A percentile compares a stretch with the other conserved stretches of the same genome.
Conservation (phyloP, 2,113 vertebrate genomes). For the Microcebus jonahi region DNA sequence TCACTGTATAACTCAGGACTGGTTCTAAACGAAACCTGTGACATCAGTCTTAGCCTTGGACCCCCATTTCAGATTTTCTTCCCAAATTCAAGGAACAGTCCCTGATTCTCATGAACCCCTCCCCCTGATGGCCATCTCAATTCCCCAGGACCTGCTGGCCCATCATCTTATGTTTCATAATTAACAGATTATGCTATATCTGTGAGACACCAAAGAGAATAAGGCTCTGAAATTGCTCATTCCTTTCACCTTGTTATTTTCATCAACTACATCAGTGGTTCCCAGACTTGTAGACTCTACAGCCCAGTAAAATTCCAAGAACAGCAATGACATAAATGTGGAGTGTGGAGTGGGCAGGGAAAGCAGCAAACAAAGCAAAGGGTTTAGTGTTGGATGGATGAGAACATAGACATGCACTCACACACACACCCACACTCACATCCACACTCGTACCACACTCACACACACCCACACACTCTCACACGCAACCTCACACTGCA, state of each 20-base stretch:
- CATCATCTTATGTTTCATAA: not conserved
- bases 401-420: accelerated
- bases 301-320: not conserved
- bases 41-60: not conserved
- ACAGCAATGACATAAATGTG: not conserved
- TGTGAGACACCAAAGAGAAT: not conserved
- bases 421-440: not conserved
- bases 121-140: too few relatives aligned
- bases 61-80: not conserved
- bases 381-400: not conserved
- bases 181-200: not conserved
- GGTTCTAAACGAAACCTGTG: not conserved
- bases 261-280: not conserved
- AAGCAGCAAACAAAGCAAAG: not conserved
- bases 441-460: not conserved
- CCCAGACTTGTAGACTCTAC: not conserved
- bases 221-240: not conserved
- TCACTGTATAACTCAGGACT: accelerated
- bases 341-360: too few relatives aligned
- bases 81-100: not conserved
- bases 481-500: accelerated
- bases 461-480: accelerated
- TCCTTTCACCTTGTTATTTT: not conserved
- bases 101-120: not conserved
- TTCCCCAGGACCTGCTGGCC: not conserved